phyloP scores from a whole-genome alignment of 2,888 invertebrate species.

The Carterocephalus palaemon region DNA sequence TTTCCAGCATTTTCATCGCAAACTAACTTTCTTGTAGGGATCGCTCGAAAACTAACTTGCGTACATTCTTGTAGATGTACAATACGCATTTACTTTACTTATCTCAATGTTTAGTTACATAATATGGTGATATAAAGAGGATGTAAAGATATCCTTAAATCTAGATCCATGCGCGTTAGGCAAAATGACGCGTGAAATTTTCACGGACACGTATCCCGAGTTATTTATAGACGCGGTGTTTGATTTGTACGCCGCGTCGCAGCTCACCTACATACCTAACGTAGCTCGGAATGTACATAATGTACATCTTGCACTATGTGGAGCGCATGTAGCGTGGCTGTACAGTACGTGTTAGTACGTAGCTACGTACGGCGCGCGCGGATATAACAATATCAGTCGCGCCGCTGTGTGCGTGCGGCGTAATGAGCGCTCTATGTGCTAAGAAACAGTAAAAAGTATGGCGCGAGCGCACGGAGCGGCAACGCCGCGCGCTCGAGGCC shows the following conservation, averaged over 20 bases:
- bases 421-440: conserved; percentile 78
- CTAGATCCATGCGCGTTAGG: conserved; percentile 26
- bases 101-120: too few relatives aligned
- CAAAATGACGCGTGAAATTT: conserved; percentile 40
- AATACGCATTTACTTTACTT: too few relatives aligned
- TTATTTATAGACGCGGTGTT: conserved; percentile 70
- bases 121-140: too few relatives aligned
- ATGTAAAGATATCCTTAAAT: too few relatives aligned
- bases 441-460: conserved; percentile 81
- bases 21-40: background rate
- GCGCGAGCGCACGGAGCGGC: conserved; percentile 73
- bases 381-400: conserved; percentile 59
- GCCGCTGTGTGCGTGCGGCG: conserved; percentile 48
- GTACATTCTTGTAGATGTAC: too few relatives aligned
- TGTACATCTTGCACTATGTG: conserved; percentile 73
- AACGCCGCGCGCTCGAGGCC: conserved; percentile 70
- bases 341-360: background rate
- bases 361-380: conserved; percentile 32
- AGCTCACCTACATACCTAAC: conserved; percentile 72
- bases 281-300: conserved; percentile 68
- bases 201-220: conserved; percentile 61
- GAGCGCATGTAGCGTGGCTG: conserved; percentile 28
- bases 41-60: too few relatives aligned
- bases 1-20: background rate
- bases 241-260: conserved; percentile 69